Conservation (phyloP, 53 echinoderm and acorn worm genomes). For the Henricia sp. region DNA sequence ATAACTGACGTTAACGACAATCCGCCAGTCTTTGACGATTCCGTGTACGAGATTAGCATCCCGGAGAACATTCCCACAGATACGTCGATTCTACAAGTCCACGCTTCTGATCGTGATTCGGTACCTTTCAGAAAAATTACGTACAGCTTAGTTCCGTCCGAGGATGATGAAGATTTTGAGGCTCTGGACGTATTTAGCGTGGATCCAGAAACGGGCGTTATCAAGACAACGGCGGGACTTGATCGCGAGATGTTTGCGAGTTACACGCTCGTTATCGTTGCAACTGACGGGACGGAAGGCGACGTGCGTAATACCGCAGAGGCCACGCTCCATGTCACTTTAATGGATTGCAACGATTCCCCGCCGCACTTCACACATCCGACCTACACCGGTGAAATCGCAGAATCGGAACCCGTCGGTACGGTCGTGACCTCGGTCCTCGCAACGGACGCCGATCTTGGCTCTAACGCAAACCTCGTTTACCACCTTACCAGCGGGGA, state of each 20-base stretch:
- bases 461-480: slow-evolving; percentile 70
- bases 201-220: slow-evolving; percentile 73
- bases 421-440: slow-evolving; percentile 61
- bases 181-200: slow-evolving; percentile 79
- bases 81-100: slow-evolving; percentile 72
- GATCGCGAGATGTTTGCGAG: slow-evolving; percentile 79
- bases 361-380: slow-evolving; percentile 81
- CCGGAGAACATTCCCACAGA: slow-evolving; percentile 76
- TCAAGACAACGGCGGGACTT: slow-evolving; percentile 64
- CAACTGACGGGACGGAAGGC: slow-evolving; percentile 62
- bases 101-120: slow-evolving; percentile 77
- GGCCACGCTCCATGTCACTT: slow-evolving; percentile 65
- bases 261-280: slow-evolving; percentile 72
- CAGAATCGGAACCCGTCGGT: slow-evolving; percentile 70
- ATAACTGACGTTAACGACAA: slow-evolving; percentile 93
- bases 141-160: slow-evolving; percentile 69
- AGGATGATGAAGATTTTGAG: slow-evolving; percentile 58
- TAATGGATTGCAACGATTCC: slow-evolving; percentile 89
- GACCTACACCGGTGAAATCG: slow-evolving; percentile 66
- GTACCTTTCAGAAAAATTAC: slow-evolving; percentile 65
- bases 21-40: slow-evolving; percentile 83
- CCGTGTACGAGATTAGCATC: slow-evolving; percentile 69
- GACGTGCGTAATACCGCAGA: slow-evolving; percentile 63
- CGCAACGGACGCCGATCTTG: slow-evolving; percentile 82
- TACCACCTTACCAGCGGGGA: slow-evolving; percentile 87